phyloP scores from a whole-genome alignment of 2,888 invertebrate genomes.

The Nemotelus pantherinus region DNA sequence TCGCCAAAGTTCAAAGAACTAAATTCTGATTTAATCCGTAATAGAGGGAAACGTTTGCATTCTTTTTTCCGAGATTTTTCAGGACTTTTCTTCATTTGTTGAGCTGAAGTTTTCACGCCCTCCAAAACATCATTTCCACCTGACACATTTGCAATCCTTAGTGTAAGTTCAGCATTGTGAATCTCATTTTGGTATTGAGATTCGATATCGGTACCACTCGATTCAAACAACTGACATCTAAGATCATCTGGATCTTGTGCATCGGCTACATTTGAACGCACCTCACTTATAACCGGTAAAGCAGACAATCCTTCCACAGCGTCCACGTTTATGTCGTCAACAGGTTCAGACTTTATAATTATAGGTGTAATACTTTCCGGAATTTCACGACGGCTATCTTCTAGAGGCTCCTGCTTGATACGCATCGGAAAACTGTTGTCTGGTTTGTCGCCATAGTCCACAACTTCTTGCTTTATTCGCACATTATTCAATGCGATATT shows the following conservation, averaged over 20 bases:
- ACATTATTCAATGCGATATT: constrained; percentile 49
- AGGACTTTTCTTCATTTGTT: too few relatives aligned
- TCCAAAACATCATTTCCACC: constrained; percentile 52
- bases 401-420: too few relatives aligned
- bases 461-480: constrained; percentile 56
- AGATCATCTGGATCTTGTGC: not conserved
- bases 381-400: too few relatives aligned
- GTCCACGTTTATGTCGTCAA: not conserved
- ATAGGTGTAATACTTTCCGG: not conserved
- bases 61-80: not conserved
- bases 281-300: not conserved
- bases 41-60: not conserved
- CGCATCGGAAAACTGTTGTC: too few relatives aligned
- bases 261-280: not conserved
- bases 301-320: not conserved
- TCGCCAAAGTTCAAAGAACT: constrained; percentile 21
- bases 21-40: constrained; percentile 31
- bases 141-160: constrained; percentile 56
- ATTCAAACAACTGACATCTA: not conserved
- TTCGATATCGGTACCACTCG: not conserved
- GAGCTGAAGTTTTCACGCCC: not conserved
- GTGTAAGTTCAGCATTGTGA: constrained; percentile 48
- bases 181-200: not conserved
- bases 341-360: not conserved
- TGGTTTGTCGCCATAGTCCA: not conserved